Evolutionary conservation across 2,888 invertebrate genomes (phyloP), one percentile per base, ranked within the genome.

Genomic region (Monochamus alternatus): DNA sequence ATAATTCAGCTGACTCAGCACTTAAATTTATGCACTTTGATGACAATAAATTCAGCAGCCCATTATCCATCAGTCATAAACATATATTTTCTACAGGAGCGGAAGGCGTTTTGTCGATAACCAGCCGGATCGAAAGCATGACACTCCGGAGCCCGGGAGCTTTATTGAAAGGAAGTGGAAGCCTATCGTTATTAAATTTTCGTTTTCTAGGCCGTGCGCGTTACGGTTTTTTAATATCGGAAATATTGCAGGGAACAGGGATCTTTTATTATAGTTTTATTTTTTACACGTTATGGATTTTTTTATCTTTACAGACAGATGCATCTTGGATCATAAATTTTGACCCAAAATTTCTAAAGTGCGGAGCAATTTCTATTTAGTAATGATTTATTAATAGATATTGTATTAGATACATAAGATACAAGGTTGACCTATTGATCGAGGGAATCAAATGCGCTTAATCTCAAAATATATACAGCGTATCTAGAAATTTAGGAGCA

Each of bases 111-210:
- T 69, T 59, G 22, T 22, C n/a, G 69, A 69, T 69, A 69, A 69
- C 31, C 59, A 31, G n/a, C 55, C 7, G 60, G 30, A 22, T 38
- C 12, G 60, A 60, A 60, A 60, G 69, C 22, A 59, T 31, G 30
- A 12, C 12, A 60, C 44, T 43, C 44, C 43, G 60, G 44, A 47
- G 47, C 69, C 31, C 8, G 51, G 43, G 43, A 69, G 30, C 60
- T 69, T 69, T 69, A 69, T 69, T 60, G 69, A 60, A 60, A 47
- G 51, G 69, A 59, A 60, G 51, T 60, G 60, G 44, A 60, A 69
- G 44, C 69, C 60, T 38, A 60, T 69, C 44, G 47, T 69, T 69
- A 69, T 69, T 60, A 69, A 69, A 69, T 69, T 69, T 69, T 60
- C 60, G 60, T 69, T 69, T 59, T 69, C 60, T 60, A 14, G 10